Evolutionary conservation across 2,888 invertebrate genomes (phyloP).

Genomic region (Schizotus pectinicornis): DNA sequence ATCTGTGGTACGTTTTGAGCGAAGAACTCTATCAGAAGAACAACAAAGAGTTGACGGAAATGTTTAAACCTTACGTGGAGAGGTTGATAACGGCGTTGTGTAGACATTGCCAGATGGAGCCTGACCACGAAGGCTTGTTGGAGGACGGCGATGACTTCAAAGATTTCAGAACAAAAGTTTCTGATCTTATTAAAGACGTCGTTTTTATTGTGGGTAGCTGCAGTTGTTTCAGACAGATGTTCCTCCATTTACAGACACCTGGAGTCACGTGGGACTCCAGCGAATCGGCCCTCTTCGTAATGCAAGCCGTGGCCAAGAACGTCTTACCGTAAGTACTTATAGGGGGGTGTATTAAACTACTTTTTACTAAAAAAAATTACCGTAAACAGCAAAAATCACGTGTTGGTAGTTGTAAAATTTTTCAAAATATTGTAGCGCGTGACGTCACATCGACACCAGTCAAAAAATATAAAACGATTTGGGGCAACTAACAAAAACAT

Average conservation of each 20-base stretch:
- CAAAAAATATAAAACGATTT: too few species aligned
- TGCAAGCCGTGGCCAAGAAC: slow-evolving; percentile 95
- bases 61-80: slow-evolving; percentile 91
- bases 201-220: slow-evolving; percentile 95
- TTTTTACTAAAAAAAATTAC: too few species aligned
- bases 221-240: slow-evolving; percentile 91
- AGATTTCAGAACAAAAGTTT: slow-evolving; percentile 84
- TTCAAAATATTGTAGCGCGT: too few species aligned
- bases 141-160: slow-evolving; percentile 85
- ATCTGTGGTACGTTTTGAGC: slow-evolving; percentile 94
- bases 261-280: slow-evolving; percentile 88
- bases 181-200: slow-evolving; percentile 94
- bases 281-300: slow-evolving; percentile 93
- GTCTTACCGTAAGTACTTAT: slow-evolving; percentile 86
- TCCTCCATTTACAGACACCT: slow-evolving; percentile 73
- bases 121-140: slow-evolving; percentile 87
- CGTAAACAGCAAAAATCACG: too few species aligned
- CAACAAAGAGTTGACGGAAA: slow-evolving; percentile 76
- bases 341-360: too few species aligned
- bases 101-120: slow-evolving; percentile 93
- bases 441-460: too few species aligned
- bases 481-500: too few species aligned
- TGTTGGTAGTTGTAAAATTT: too few species aligned
- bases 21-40: slow-evolving; percentile 92
- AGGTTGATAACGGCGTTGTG: slow-evolving; percentile 88